Evolutionary conservation across 2,113 vertebrate genomes (phyloP), one percentile per base, ranked within the genome.

Genomic region (Aspidoscelis tigris): DNA sequence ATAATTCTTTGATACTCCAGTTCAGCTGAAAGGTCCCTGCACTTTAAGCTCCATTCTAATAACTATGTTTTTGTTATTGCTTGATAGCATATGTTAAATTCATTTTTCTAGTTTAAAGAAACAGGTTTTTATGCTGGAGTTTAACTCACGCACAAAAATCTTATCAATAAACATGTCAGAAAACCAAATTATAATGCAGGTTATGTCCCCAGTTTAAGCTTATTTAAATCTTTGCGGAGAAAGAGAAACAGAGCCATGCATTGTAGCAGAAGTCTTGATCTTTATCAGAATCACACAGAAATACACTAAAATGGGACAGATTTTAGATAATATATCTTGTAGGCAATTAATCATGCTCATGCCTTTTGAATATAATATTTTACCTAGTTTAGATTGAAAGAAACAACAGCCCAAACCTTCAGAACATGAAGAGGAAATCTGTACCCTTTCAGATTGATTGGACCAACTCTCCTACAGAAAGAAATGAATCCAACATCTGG

Each of bases 1-100:
- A 69, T 88, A 84, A 89, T 86, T 88, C 78, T 84, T 84, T 90
- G 76, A 84, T 39, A 82, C 80, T 87, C 41, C 43, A 75, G 33
- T 76, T 88, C 76, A 86, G n/a, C 77, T 21, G 76, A 83, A 87
- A 83, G 47, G 76, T 84, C 58, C 87, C 74, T 90, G 33, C 26
- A 74, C 80, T 44, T 69, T 86, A 87, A 90, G 65, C 69, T n/a
- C 21, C 18, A 71, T 58, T 85, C 81, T 78, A 71, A 70, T 83
- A 84, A 83, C 61, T 47, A 77, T 76, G 61, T 43, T 73, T 76
- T 2, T 78, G 41, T 58, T 89, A 53, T 78, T 79, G 5, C 81
- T 47, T 74, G 47, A 84, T 65, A 72, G 33, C 73, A 65, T 77
- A 84, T 55, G 68, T 77, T 81, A 81, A 73, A 73, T 50, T 55